Percentiles rank a stretch among this genome's conserved stretches.
phyloP scores from a whole-genome alignment of 2,113 vertebrate genomes.

The Ptilonorhynchus violaceus region DNA sequence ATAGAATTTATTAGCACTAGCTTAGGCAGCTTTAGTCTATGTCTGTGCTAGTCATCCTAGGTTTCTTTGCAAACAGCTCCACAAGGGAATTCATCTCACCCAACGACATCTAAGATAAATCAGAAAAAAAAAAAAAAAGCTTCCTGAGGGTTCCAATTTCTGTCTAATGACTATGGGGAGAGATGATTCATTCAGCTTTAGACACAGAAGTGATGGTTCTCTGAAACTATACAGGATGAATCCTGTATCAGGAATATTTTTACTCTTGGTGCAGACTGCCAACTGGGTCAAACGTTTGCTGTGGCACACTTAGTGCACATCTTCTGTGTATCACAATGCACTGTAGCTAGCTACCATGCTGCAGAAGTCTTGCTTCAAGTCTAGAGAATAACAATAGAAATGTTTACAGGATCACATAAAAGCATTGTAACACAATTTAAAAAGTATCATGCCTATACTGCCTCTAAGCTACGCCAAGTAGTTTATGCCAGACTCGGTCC shows the following conservation, averaged over 20 bases:
- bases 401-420: not conserved
- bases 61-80: not conserved
- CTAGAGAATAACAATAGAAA: not conserved
- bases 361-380: not conserved
- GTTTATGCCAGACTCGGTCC: not conserved
- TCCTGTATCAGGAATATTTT: not conserved
- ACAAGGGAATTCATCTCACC: not conserved
- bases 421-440: not conserved
- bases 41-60: not conserved
- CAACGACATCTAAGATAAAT: not conserved
- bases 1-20: not conserved
- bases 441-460: not conserved
- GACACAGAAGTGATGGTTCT: not conserved
- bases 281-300: not conserved
- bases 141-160: not conserved
- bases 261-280: not conserved
- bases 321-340: not conserved
- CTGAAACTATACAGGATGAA: not conserved
- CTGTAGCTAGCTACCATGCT: not conserved
- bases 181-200: not conserved
- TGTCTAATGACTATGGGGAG: not conserved
- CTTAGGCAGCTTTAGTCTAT: not conserved
- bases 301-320: not conserved
- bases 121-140: not conserved
- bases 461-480: not conserved